Conservation (phyloP, 2,797 vertebrate genomes). For the Aeoliscus strigatus region DNA sequence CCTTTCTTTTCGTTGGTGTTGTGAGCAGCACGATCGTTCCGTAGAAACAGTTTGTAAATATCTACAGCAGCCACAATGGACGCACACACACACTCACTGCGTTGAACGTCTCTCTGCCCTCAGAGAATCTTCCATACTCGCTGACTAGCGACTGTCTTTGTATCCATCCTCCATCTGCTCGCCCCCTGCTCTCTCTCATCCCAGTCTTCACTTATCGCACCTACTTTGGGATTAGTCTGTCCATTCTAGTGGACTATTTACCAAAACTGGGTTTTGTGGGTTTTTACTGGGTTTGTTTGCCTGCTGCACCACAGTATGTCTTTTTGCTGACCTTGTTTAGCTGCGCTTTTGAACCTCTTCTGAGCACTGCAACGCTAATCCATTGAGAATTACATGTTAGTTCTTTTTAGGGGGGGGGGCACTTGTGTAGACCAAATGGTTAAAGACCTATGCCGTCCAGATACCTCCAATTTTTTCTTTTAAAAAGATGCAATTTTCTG, state of each 20-base stretch:
- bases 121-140: neutral
- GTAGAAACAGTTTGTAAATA: too few species aligned
- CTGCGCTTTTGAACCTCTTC: constrained; percentile 48
- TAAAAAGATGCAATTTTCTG: constrained; percentile 95
- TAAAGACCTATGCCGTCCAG: constrained; percentile 32
- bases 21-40: too few species aligned
- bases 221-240: constrained; percentile 81
- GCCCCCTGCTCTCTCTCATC: constrained; percentile 37
- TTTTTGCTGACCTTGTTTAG: constrained; percentile 68
- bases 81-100: too few species aligned
- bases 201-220: constrained; percentile 54
- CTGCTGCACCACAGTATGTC: constrained; percentile 55
- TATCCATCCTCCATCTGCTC: constrained; percentile 31
- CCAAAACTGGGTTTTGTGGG: constrained; percentile 57
- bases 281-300: constrained; percentile 60
- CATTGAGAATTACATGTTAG: constrained; percentile 50
- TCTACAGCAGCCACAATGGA: too few species aligned
- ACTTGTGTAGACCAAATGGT: constrained; percentile 38
- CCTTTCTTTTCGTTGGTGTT: too few species aligned
- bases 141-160: constrained; percentile 2
- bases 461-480: constrained; percentile 55
- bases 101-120: too few species aligned
- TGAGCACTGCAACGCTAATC: constrained; percentile 56
- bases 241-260: constrained; percentile 54
- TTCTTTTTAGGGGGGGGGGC: too few species aligned